Conservation (phyloP, 2,113 vertebrate species). For the Xiphophorus maculatus region DNA sequence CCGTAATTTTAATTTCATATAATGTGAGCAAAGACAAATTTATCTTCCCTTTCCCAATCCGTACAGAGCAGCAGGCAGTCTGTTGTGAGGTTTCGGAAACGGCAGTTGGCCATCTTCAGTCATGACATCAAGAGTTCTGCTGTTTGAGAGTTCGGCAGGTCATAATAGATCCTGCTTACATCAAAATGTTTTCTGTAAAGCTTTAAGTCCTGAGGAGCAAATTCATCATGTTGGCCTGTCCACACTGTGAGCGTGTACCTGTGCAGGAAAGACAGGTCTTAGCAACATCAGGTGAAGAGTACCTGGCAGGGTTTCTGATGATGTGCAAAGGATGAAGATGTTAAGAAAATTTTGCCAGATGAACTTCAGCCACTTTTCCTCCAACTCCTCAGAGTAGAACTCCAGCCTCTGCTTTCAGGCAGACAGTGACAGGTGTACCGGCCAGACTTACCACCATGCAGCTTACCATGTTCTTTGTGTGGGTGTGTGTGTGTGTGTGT, state of each 20-base stretch:
- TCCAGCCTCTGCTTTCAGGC: too few species aligned
- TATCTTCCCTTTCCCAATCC: not conserved
- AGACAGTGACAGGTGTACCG: too few species aligned
- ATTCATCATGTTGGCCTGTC: slow-evolving; percentile 83
- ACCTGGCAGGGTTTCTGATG: too few species aligned
- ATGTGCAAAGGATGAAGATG: too few species aligned
- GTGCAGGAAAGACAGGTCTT: slow-evolving; percentile 13
- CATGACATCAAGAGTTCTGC: slow-evolving; percentile 62
- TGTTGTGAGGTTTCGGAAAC: not conserved
- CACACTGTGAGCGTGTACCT: slow-evolving; percentile 94
- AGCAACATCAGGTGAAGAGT: too few species aligned
- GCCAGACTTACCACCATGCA: too few species aligned
- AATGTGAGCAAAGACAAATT: not conserved
- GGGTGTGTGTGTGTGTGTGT: too few species aligned
- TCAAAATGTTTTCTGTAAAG: slow-evolving; percentile 82
- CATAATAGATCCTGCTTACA: slow-evolving; percentile 87
- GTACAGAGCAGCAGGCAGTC: not conserved
- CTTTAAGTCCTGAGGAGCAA: slow-evolving; percentile 84
- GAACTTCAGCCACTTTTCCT: too few species aligned
- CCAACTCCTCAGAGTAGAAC: too few species aligned
- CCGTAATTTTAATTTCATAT: too few species aligned
- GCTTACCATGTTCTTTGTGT: too few species aligned
- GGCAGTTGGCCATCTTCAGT: not conserved
- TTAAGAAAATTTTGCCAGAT: too few species aligned
- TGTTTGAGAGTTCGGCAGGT: slow-evolving; percentile 85